Evolutionary conservation across 2,797 vertebrate species (phyloP), one percentile per base, ranked within the genome.

Genomic region (Leptoclinus maculatus): DNA sequence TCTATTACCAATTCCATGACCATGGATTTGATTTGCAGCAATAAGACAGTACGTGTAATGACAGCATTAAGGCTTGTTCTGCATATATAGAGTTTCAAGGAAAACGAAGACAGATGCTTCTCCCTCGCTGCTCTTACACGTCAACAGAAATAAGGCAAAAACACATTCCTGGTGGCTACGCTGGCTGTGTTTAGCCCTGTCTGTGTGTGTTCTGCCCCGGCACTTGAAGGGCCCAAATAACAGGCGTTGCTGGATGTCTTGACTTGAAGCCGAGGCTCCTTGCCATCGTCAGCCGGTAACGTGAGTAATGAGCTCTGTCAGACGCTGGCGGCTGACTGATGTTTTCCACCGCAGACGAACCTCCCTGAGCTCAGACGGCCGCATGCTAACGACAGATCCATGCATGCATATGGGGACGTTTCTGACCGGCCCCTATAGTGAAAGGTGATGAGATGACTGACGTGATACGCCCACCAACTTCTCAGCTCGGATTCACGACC

Each of bases 21-120:
- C 72, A 59, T 83, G 78, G 83, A 39, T 85, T 76, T 85, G 83
- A 88, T 90, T 84, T 88, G 65, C 72, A 86, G 56, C 69, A 74
- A 69, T 87, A 70, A 84, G 79, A 86, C 79, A 65, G 78, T 85
- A 71, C 70, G 57, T 83, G 79, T 85, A 89, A 84, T 83, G 79
- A 81, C 82, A 81, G 60, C 77, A 87, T 90, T 90, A 87, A 90
- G 65, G 72, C 87, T 88, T 91, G 88, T 90, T 89, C 87, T 92
- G 80, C 83, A 83, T 78, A 85, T 82, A 83, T 91, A 59, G 80
- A 90, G 85, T 90, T 92, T 91, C 83, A 70, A 17, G 45, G 71
- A 90, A 91, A 93, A 89, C 67, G 78, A 83, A 93, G 84, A 91
- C 91, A 91, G 88, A 92, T 92, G 91, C 80, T 66, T 87, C 74